A percentile compares a stretch with the other conserved stretches of the same genome.
These are phyloP conservation scores for Athene cunicularia DNA, from an alignment of 2,113 vertebrate genomes.

Conservation along the genomic window DNA sequence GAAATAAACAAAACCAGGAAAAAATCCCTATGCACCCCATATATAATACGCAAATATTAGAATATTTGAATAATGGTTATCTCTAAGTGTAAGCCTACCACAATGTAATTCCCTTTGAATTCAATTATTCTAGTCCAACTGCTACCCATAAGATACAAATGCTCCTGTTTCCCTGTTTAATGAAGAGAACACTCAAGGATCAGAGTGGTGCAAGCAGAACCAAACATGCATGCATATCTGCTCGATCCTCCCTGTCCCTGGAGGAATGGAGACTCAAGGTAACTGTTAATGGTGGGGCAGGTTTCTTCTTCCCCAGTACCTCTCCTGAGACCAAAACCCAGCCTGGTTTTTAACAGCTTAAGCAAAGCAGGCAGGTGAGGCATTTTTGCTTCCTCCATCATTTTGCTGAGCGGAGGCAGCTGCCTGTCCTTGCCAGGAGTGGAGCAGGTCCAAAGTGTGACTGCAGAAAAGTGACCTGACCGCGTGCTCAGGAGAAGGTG, in stretches of 20 bases:
- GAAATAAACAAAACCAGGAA: not conserved
- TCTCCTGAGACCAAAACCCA: not conserved
- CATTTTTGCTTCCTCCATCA: not conserved
- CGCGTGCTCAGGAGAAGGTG: fast-evolving
- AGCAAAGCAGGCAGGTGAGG: not conserved
- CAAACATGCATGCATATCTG: fast-evolving
- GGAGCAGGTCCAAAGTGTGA: fast-evolving
- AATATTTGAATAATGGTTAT: not conserved
- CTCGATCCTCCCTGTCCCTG: fast-evolving
- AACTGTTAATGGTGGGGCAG: not conserved
- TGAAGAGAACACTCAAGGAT: not conserved
- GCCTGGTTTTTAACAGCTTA: not conserved
- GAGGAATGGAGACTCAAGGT: not conserved
- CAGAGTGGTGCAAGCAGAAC: not conserved
- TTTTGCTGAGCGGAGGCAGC: not conserved
- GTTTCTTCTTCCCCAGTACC: not conserved
- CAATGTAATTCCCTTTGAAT: not conserved
- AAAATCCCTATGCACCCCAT: not conserved
- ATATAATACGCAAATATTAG: not conserved
- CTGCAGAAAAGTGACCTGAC: fast-evolving
- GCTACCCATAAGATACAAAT: not conserved
- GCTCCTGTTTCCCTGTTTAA: not conserved
- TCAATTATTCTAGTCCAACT: not conserved
- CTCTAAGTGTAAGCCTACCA: not conserved
- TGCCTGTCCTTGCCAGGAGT: not conserved